Evolutionary conservation across 2,113 vertebrate species (phyloP), one percentile per base, ranked within the genome.

Genomic region (Cyprinodon tularosa): DNA sequence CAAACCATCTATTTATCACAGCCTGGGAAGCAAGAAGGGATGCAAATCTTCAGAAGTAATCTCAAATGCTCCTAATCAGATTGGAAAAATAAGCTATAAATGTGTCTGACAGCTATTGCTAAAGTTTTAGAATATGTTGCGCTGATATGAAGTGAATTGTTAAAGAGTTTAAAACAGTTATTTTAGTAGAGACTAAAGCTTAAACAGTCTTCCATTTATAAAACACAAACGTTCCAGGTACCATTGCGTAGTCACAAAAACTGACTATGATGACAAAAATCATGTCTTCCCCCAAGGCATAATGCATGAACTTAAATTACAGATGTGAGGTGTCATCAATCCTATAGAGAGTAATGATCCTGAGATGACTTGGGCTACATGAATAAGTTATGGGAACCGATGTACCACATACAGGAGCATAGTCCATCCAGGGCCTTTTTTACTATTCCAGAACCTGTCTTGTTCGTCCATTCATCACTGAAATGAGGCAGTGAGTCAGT

Each of bases 331-430:
- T 65, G 70, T 82, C 85, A 90, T 90, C 85, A 80, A 87, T 89
- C 85, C 76, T 72, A 73, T 71, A 38, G 65, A 76, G 82, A 77
- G 69, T 61, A 68, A 89, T 87, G 75, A 71, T 75, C 59, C 57
- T 59, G 29, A 57, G 64, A 45, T 77, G 86, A 77, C 63, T 63
- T 66, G 20, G 53, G 72, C 66, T 80, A 68, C 85, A 88, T 91
- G 85, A 91, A 89, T 91, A 90, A 91, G 84, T 88, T 82, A 92
- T 79, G 50, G 69, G 68, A n/a, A 78, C 63, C 68, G 81, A 71
- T 86, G 71, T 82, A 76, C 82, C 74, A 77, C 48, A 85, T 70
- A 77, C 57, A 47, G 60, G 17, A 72, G 22, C 61, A 65, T 60
- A 37, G 70, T 38, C 62, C n/a, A 12, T 67, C 68, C 5, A 14